These are phyloP conservation scores for Salticus scenicus DNA, from an alignment of 2,888 invertebrate species.

Conservation along the genomic window DNA sequence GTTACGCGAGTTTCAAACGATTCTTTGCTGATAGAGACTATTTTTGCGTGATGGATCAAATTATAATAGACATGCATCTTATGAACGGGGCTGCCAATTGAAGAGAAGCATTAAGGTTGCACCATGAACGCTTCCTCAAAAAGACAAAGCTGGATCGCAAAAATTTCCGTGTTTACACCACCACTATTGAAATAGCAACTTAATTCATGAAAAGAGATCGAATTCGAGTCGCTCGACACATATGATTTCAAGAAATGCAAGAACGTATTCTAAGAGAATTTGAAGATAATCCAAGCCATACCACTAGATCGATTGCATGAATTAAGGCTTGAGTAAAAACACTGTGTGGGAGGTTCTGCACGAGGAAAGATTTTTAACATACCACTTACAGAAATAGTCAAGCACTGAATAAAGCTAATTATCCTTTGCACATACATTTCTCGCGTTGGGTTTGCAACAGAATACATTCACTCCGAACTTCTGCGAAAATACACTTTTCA, in stretches of 20 bases:
- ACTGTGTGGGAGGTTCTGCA: neutral
- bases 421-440: no score
- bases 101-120: neutral
- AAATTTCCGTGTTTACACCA: neutral
- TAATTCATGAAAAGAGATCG: neutral
- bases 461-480: no score
- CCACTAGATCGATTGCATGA: conserved; percentile 4
- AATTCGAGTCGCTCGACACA: neutral
- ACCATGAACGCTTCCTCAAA: neutral
- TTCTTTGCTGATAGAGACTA: no score
- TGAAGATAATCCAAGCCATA: neutral
- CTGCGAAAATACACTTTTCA: no score
- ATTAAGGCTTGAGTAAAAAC: conserved; percentile 14
- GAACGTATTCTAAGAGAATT: neutral
- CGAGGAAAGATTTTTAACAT: no score
- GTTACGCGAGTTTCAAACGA: no score
- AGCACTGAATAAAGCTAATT: no score
- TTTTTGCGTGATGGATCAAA: neutral
- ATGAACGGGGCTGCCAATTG: neutral
- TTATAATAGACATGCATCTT: neutral
- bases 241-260: conserved; percentile 19
- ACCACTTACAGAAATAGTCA: no score
- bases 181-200: neutral
- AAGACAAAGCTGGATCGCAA: neutral
- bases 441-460: no score